A percentile compares a stretch with the other conserved stretches of the same genome.
These are phyloP conservation scores for Lampris megalopsis DNA, from an alignment of 2,113 vertebrate genomes.

Conservation along the genomic window DNA sequence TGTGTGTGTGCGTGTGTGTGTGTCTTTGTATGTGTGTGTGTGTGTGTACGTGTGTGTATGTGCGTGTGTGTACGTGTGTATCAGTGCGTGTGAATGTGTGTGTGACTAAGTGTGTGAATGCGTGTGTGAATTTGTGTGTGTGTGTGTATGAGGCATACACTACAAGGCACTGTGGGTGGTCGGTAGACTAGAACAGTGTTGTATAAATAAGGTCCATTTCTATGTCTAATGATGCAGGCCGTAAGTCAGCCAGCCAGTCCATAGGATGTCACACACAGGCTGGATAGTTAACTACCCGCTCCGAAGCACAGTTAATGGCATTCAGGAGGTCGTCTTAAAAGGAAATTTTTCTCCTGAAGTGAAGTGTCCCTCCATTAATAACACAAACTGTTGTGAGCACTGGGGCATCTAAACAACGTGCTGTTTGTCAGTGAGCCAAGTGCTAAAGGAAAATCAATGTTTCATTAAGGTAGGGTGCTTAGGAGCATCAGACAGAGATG, in stretches of 20 bases:
- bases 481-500: conserved; percentile 53
- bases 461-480: conserved; percentile 72
- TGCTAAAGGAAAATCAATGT: conserved; percentile 73
- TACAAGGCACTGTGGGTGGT: no score
- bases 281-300: conserved; percentile 17
- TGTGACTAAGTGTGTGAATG: no score
- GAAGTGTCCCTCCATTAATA: conserved; percentile 51
- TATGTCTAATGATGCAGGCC: conserved; percentile 23
- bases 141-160: no score
- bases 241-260: conserved; percentile 15
- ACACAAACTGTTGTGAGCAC: conserved; percentile 60
- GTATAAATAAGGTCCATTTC: no score
- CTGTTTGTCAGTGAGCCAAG: conserved; percentile 63
- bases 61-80: no score
- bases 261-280: conserved; percentile 23
- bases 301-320: conserved; percentile 16
- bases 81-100: no score
- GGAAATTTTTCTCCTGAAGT: conserved; percentile 28
- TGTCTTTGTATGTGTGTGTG: no score
- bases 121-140: no score
- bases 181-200: no score
- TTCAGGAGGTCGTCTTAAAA: conserved; percentile 17
- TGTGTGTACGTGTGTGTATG: no score
- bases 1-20: no score
- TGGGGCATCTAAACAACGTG: conserved; percentile 41